phyloP scores from a whole-genome alignment of 2,888 invertebrate genomes.

The Meganola albula region DNA sequence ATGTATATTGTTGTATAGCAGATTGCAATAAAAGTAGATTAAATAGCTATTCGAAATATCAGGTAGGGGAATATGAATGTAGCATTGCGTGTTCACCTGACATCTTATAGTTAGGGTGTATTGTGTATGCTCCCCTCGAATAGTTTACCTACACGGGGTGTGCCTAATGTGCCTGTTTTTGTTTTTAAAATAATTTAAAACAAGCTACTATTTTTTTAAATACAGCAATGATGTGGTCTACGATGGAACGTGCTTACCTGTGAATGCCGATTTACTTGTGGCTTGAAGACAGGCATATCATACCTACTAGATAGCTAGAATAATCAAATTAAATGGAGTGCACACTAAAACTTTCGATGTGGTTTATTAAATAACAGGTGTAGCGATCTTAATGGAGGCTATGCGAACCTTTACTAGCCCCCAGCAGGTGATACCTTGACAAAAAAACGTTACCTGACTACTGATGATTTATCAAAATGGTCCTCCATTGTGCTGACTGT shows the following conservation, averaged over 20 bases:
- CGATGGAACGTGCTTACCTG: no score
- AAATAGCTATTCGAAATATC: constrained; percentile 42
- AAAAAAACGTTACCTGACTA: constrained; percentile 58
- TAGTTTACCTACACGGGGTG: constrained; percentile 26
- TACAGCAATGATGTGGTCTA: no score
- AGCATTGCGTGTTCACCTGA: constrained; percentile 51
- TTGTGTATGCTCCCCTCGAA: constrained; percentile 26
- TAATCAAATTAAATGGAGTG: constrained; percentile 19
- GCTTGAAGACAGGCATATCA: no score
- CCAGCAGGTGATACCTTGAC: background rate
- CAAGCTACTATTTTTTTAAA: no score
- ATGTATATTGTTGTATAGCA: constrained; percentile 32
- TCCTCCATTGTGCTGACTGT: constrained; percentile 31
- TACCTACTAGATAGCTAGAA: no score
- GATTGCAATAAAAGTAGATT: constrained; percentile 33
- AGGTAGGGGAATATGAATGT: constrained; percentile 46
- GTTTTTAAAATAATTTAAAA: constrained; percentile 5
- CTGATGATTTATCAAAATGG: constrained; percentile 37
- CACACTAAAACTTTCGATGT: constrained; percentile 30
- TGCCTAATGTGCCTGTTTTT: constrained; percentile 13
- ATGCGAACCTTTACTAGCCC: constrained; percentile 16
- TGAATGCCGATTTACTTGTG: no score
- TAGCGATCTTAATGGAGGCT: constrained; percentile 13
- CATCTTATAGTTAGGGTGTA: constrained; percentile 31
- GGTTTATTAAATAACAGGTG: constrained; percentile 31